phyloP scores from a whole-genome alignment of 2,888 invertebrate species.

The Machimus rusticus region DNA sequence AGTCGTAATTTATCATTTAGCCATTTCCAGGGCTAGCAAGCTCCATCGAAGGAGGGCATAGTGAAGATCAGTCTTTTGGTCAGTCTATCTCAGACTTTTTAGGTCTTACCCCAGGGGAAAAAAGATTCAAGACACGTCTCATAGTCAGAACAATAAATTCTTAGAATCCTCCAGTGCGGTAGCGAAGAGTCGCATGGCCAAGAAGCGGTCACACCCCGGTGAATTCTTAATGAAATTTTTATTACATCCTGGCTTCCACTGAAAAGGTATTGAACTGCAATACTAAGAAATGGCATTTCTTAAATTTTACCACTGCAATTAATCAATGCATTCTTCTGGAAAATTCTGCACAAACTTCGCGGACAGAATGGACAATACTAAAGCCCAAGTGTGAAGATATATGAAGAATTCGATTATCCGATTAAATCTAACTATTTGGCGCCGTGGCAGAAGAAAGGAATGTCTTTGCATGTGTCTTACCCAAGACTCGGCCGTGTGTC shows the following conservation, averaged over 20 bases:
- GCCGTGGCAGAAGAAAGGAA: neutral
- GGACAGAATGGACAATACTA: neutral
- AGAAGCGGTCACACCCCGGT: neutral
- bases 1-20: conserved; percentile 4
- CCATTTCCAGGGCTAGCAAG: neutral
- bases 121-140: conserved; percentile 7
- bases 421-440: neutral
- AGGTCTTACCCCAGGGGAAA: neutral
- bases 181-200: neutral
- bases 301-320: neutral
- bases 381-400: neutral
- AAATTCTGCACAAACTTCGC: neutral
- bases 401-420: neutral
- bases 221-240: neutral
- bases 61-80: neutral
- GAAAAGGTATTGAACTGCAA: neutral
- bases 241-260: neutral
- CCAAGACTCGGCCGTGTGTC: neutral
- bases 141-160: neutral
- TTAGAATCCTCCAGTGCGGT: neutral
- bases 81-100: neutral
- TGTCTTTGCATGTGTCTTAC: neutral
- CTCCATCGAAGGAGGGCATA: neutral
- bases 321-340: neutral
- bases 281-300: neutral